These are phyloP conservation scores for Hepsetus odoe DNA, from an alignment of 2,113 vertebrate genomes.

Conservation along the genomic window DNA sequence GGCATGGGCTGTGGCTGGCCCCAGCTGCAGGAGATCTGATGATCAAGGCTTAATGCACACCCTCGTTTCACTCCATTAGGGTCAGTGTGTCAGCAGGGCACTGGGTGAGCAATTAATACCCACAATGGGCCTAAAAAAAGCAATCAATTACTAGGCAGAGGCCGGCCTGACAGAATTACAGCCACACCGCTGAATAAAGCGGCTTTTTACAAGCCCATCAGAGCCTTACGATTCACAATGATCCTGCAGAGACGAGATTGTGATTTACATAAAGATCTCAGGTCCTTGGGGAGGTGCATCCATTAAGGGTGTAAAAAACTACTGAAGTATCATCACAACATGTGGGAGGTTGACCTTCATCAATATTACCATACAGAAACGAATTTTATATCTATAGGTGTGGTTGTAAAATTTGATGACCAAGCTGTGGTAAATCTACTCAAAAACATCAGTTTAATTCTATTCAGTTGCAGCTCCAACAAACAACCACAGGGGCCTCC, in stretches of 20 bases:
- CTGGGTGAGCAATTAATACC: slow-evolving; percentile 70
- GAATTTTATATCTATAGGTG: too few relatives aligned
- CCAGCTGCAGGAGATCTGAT: slow-evolving; percentile 41
- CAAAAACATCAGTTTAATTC: too few relatives aligned
- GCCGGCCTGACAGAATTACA: slow-evolving; percentile 50
- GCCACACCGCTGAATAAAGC: neutral
- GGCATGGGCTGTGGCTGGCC: neutral
- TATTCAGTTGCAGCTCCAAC: too few relatives aligned
- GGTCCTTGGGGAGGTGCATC: slow-evolving; percentile 7
- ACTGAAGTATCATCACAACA: neutral
- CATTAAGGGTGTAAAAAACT: neutral
- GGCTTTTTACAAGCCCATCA: slow-evolving; percentile 31
- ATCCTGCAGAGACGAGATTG: neutral
- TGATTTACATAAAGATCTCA: slow-evolving; percentile 8
- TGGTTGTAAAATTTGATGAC: too few relatives aligned
- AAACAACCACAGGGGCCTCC: too few relatives aligned
- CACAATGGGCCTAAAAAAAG: slow-evolving; percentile 53
- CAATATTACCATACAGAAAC: too few relatives aligned
- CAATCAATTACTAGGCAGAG: slow-evolving; percentile 65
- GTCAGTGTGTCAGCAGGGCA: slow-evolving; percentile 75
- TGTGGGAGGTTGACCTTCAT: neutral
- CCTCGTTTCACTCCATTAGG: slow-evolving; percentile 71
- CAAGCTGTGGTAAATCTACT: too few relatives aligned
- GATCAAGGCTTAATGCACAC: slow-evolving; percentile 60
- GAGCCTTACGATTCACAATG: neutral